These are phyloP conservation scores for Aramus guarauna DNA, from an alignment of 2,113 vertebrate species.

Conservation along the genomic window DNA sequence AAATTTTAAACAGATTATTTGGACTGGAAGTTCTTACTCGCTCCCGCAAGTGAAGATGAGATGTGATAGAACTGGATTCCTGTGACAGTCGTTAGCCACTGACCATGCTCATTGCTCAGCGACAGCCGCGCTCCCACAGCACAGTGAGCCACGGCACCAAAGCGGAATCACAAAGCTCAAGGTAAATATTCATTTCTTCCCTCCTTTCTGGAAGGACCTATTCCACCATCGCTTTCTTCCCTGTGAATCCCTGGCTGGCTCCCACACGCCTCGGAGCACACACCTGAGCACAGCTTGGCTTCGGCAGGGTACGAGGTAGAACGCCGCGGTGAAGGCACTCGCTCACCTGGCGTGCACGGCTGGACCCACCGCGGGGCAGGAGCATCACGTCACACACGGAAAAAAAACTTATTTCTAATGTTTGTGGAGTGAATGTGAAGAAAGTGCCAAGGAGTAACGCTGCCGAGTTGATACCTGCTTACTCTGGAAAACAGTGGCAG, in stretches of 20 bases:
- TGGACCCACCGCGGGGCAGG: neutral
- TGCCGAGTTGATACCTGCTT: neutral
- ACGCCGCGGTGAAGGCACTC: fast-evolving
- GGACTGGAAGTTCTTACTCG: neutral
- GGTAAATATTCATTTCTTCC: neutral
- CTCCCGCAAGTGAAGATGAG: neutral
- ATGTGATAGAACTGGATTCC: neutral
- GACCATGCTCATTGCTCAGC: neutral
- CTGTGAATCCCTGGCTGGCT: neutral
- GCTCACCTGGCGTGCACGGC: fast-evolving
- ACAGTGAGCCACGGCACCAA: neutral
- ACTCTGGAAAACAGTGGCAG: neutral
- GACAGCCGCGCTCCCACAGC: neutral
- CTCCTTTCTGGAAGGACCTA: neutral
- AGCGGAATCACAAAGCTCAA: neutral
- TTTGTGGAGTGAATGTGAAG: neutral
- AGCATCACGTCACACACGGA: fast-evolving
- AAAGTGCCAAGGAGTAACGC: neutral
- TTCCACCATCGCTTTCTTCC: neutral
- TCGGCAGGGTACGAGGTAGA: too few species aligned
- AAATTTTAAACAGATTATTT: neutral
- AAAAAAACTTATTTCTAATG: neutral
- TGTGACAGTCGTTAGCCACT: neutral
- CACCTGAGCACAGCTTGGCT: neutral
- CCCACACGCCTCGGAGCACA: too few species aligned